Evolutionary conservation across 37 sponge, comb jelly and placozoan species (phyloP), one percentile per base, ranked within the genome.

Genomic region (Geodia barretti): DNA sequence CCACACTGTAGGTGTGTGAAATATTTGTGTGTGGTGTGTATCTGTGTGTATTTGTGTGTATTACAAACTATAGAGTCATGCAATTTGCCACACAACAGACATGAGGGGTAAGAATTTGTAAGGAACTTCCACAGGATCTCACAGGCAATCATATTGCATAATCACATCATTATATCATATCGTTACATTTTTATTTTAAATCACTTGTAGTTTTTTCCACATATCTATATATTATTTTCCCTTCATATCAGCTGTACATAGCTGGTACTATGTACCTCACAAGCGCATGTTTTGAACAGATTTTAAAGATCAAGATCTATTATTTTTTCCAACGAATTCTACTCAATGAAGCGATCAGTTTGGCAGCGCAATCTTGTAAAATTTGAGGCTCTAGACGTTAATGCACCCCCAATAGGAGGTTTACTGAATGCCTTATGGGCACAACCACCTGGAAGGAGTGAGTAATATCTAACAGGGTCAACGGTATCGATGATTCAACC

Each of bases 201-300:
- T 62, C 64, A 62, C 64, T 62, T 62, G 64, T 62, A 62, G 24
- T 19, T 3, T 62, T 3, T 1, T 68, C 33, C 31, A 25, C 20
- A 20, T 14, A 47, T 47, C 14, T 47, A 7, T 47, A 7, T 17
- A 17, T 47, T 47, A 7, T 14, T 47, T 7, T 47, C 7, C 14
- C 7, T 47, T 47, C 14, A 7, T 17, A 47, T 47, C 54, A 47
- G 54, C 54, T 68, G 68, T 68, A 29, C 68, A 68, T 68, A 68
- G 68, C 68, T 33, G 68, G 68, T 29, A 68, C 68, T 68, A 68
- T 68, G 68, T 68, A 47, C 54, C 54, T 47, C 54, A 47, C 14
- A 68, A 30, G 54, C 7, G 14, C 14, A 47, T 47, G 14, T 47
- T 17, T 47, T 47, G n/a, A n/a, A 47, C 14, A 47, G 7, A 47